Conservation (phyloP, 2,888 invertebrate species). For the Drosophila lutescens region DNA sequence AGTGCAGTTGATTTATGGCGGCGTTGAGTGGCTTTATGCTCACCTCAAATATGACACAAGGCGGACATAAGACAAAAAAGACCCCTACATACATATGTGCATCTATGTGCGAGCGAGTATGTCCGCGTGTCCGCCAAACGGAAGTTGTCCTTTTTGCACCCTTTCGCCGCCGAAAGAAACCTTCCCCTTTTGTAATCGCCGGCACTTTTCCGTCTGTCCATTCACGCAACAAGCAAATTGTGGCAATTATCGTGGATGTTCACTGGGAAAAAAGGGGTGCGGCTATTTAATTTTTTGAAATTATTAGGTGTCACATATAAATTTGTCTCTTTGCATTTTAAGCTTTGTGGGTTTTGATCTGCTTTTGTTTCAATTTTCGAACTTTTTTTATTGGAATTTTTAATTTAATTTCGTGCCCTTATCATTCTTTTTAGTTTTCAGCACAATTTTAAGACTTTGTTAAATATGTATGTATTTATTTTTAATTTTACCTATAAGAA, state of each 20-base stretch:
- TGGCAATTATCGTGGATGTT: slow-evolving; percentile 72
- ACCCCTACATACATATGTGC: slow-evolving; percentile 18
- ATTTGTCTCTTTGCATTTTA: too few relatives aligned
- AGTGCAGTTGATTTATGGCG: slow-evolving; percentile 78
- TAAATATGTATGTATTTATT: too few relatives aligned
- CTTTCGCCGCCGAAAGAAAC: slow-evolving; percentile 21
- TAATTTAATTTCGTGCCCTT: too few relatives aligned
- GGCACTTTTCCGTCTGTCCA: slow-evolving; percentile 48
- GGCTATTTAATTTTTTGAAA: too few relatives aligned
- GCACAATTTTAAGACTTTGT: too few relatives aligned
- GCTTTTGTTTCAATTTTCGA: too few relatives aligned
- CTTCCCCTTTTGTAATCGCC: slow-evolving; percentile 30
- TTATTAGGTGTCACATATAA: too few relatives aligned
- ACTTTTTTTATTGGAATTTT: too few relatives aligned
- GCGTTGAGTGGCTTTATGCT: slow-evolving; percentile 80
- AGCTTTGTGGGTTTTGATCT: too few relatives aligned
- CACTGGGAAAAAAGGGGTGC: background rate
- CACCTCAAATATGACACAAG: slow-evolving; percentile 77
- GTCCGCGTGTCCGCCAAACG: slow-evolving; percentile 35
- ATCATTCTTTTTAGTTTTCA: too few relatives aligned
- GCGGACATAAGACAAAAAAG: slow-evolving; percentile 49
- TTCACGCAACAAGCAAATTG: slow-evolving; percentile 80
- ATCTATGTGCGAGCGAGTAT: background rate
- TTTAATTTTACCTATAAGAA: too few relatives aligned
- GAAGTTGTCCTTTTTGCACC: slow-evolving; percentile 55